Evolutionary conservation across 2,113 vertebrate species (phyloP).

Genomic region (Irena cyanogastra): DNA sequence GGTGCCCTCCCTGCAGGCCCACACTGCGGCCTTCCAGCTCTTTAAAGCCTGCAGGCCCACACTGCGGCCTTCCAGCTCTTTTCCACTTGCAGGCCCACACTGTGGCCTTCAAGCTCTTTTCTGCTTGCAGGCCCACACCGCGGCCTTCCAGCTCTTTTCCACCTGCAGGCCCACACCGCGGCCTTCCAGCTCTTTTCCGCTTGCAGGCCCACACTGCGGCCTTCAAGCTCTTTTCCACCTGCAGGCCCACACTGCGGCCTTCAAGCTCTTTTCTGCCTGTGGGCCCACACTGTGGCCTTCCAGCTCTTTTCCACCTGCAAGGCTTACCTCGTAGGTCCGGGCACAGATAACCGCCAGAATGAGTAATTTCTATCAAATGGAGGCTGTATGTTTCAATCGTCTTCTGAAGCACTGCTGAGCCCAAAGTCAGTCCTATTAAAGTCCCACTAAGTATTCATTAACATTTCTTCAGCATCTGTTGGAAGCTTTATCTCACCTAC

Average conservation of each 20-base stretch:
- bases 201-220: not conserved
- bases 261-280: not conserved
- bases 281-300: not conserved
- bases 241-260: not conserved
- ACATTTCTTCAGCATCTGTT: not conserved
- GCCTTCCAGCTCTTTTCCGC: too few relatives aligned
- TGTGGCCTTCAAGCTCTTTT: too few relatives aligned
- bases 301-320: not conserved
- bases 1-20: not conserved
- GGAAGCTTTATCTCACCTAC: not conserved
- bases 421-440: not conserved
- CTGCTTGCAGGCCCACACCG: too few relatives aligned
- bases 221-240: not conserved
- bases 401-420: not conserved
- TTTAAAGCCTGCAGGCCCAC: not conserved
- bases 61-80: not conserved
- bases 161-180: too few relatives aligned
- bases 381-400: not conserved
- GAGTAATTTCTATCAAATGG: not conserved
- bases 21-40: not conserved
- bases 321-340: rapidly evolving
- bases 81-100: not conserved
- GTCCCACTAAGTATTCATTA: not conserved
- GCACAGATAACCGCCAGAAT: not conserved
- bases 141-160: too few relatives aligned